phyloP scores from a whole-genome alignment of 2,888 invertebrate genomes.

The Trypoxylon attenuatum region DNA sequence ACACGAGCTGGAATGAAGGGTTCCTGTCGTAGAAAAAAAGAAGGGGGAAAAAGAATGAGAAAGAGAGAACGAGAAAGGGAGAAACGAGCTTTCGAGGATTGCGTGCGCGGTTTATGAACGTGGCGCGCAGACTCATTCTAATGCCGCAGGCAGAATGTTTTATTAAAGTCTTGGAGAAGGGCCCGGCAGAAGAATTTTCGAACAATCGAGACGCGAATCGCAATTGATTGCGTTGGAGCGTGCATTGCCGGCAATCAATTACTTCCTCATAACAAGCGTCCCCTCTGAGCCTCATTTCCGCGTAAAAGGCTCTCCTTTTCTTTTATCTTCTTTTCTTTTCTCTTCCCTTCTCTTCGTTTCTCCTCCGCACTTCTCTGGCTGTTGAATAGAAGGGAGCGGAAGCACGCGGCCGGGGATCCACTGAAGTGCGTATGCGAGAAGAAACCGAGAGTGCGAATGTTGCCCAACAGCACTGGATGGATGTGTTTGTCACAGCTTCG shows the following conservation, averaged over 20 bases:
- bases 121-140: not conserved
- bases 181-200: not conserved
- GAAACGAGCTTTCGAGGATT: too few species aligned
- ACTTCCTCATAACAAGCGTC: constrained; percentile 38
- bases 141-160: not conserved
- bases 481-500: too few species aligned
- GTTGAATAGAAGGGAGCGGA: too few species aligned
- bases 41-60: too few species aligned
- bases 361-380: too few species aligned
- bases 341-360: too few species aligned
- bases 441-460: too few species aligned
- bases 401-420: too few species aligned
- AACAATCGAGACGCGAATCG: constrained; percentile 11
- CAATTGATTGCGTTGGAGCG: constrained; percentile 33
- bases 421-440: not conserved
- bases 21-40: too few species aligned
- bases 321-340: not conserved
- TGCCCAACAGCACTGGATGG: too few species aligned
- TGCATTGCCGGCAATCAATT: constrained; percentile 33
- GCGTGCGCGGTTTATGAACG: not conserved
- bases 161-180: not conserved
- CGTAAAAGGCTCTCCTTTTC: not conserved
- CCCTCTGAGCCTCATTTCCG: constrained; percentile 24
- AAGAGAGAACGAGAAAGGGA: too few species aligned
- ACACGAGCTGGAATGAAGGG: too few species aligned